Evolutionary conservation across 2,888 invertebrate species (phyloP).

Genomic region (Cyclophora albipunctata): DNA sequence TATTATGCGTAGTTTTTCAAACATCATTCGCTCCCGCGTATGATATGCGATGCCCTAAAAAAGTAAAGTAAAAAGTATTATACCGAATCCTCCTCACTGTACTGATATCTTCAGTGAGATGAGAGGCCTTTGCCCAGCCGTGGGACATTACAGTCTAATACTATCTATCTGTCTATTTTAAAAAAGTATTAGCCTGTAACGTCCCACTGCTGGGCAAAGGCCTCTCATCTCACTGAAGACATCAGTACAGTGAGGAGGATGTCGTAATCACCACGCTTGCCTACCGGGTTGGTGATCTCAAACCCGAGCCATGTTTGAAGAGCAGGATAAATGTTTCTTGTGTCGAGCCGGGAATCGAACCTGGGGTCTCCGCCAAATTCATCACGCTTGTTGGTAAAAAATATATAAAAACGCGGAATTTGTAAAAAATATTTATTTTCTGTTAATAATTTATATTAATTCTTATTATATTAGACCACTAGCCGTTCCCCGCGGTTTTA

Average conservation of each 20-base stretch:
- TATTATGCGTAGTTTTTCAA: constrained; percentile 55
- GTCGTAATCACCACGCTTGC: no score
- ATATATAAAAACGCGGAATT: no score
- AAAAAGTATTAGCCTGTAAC: no score
- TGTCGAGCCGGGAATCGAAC: not conserved
- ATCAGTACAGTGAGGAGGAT: no score
- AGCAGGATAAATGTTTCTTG: not conserved
- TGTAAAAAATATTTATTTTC: not conserved
- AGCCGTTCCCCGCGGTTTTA: no score
- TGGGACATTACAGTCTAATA: no score
- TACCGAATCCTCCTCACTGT: not conserved
- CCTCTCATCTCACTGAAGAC: no score
- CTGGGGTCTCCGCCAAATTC: not conserved
- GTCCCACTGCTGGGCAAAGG: no score
- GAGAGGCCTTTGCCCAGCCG: no score
- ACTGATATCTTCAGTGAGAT: no score
- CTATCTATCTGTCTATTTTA: no score
- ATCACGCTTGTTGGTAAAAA: not conserved
- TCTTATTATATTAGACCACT: not conserved
- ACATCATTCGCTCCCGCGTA: constrained; percentile 29
- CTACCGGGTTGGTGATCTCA: no score
- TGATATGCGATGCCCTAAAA: not conserved
- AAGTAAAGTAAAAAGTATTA: constrained; percentile 2
- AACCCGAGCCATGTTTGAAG: not conserved
- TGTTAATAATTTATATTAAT: not conserved